Percentiles rank a stretch among this genome's conserved stretches.
These are phyloP conservation scores for Sus cebifrons DNA, from an alignment of 2,797 vertebrate species.

Conservation along the genomic window DNA sequence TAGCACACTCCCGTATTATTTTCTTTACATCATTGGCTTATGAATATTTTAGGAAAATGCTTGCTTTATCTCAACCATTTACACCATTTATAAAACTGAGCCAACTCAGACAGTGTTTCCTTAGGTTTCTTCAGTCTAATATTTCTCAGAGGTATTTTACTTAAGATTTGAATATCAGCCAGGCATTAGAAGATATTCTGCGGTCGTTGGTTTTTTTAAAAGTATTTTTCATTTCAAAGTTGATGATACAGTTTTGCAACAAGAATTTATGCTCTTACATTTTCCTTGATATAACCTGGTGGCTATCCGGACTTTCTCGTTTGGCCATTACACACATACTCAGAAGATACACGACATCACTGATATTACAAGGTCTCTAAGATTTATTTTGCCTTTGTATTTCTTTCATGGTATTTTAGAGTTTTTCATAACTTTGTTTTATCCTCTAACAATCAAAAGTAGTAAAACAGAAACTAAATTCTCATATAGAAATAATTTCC, in stretches of 20 bases:
- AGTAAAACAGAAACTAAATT: background rate
- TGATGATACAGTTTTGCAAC: conserved; percentile 42
- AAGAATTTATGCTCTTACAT: conserved; percentile 61
- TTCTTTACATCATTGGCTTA: background rate
- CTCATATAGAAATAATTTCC: conserved; percentile 22
- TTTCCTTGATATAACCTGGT: conserved; percentile 48
- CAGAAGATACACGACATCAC: background rate
- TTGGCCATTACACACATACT: background rate
- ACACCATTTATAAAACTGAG: background rate
- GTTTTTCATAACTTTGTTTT: conserved; percentile 10
- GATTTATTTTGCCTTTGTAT: conserved; percentile 64
- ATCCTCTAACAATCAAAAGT: background rate
- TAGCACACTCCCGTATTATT: background rate
- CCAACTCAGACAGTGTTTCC: background rate
- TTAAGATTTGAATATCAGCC: conserved; percentile 12
- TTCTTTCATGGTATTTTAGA: conserved; percentile 27
- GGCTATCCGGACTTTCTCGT: conserved; percentile 68
- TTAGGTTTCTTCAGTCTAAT: conserved; percentile 4
- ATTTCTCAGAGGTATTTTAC: background rate
- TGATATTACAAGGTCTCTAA: conserved; percentile 51
- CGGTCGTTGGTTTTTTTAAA: background rate
- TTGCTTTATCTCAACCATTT: conserved; percentile 1
- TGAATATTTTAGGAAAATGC: background rate
- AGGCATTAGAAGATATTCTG: conserved; percentile 30
- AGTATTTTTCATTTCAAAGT: conserved; percentile 20